Percentiles rank a stretch among this genome's conserved stretches.
Conservation (phyloP, 2,113 vertebrate genomes). For the Eolophus roseicapilla region DNA sequence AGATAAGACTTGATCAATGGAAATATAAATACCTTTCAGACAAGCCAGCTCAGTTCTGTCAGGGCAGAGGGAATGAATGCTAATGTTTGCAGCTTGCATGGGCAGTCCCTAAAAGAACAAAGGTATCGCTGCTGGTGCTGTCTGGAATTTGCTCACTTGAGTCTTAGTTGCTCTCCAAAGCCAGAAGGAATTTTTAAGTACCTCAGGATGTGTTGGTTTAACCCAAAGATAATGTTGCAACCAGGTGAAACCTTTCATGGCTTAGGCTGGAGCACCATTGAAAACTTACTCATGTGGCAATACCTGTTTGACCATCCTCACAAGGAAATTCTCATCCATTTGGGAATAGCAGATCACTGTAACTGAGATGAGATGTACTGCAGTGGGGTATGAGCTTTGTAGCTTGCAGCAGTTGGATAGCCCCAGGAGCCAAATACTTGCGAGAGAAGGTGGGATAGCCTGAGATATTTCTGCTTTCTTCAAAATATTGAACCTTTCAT, state of each 20-base stretch:
- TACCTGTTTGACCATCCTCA: neutral
- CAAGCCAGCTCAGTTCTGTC: neutral
- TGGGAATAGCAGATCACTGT: rapidly evolving
- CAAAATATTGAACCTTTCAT: neutral
- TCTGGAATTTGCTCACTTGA: neutral
- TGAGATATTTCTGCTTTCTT: neutral
- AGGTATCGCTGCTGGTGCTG: neutral
- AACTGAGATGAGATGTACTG: neutral
- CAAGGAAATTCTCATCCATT: neutral
- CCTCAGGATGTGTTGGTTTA: neutral
- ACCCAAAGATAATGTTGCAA: neutral
- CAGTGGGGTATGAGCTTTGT: neutral
- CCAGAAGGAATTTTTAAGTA: neutral
- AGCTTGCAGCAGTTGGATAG: neutral
- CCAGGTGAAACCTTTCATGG: neutral
- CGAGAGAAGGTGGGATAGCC: neutral
- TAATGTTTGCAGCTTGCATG: neutral
- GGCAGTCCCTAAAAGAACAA: neutral
- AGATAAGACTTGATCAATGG: conserved; percentile 1
- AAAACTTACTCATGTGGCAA: neutral
- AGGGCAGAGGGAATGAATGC: neutral
- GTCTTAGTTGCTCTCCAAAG: neutral
- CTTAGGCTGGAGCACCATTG: neutral
- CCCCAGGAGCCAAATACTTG: neutral
- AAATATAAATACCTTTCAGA: conserved; percentile 30